These are phyloP conservation scores for Eudasyphora cyanicolor DNA, from an alignment of 2,888 invertebrate species.

Conservation along the genomic window DNA sequence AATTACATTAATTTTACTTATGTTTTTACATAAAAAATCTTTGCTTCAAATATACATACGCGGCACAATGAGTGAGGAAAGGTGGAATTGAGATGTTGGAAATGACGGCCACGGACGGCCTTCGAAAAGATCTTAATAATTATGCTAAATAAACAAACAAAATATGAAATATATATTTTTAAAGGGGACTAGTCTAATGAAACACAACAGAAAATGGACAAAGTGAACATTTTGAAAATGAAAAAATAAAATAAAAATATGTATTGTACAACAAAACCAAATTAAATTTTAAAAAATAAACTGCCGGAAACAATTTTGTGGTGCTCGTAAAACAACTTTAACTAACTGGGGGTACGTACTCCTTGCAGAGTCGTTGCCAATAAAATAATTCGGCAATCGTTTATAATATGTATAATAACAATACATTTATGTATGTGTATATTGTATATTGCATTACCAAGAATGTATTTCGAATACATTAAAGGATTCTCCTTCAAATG, in stretches of 20 bases:
- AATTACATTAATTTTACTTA: background rate
- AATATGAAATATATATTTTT: background rate
- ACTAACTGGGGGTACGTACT: background rate
- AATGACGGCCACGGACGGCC: background rate
- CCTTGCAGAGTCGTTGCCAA: background rate
- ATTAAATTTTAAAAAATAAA: constrained; percentile 22
- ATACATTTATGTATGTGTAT: constrained; percentile 29
- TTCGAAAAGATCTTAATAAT: background rate
- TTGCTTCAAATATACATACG: constrained; percentile 1
- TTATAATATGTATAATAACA: background rate
- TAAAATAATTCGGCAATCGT: background rate
- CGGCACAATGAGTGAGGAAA: background rate
- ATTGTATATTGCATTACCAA: constrained; percentile 36
- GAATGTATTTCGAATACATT: constrained; percentile 20
- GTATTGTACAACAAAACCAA: background rate
- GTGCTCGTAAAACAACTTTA: background rate
- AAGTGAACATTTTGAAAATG: background rate
- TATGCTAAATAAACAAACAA: background rate
- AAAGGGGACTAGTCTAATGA: background rate
- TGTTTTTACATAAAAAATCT: background rate
- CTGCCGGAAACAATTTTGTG: background rate
- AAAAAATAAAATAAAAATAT: background rate
- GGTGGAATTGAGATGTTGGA: background rate
- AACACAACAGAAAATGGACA: background rate
- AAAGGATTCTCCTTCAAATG: background rate